phyloP scores from a whole-genome alignment of 2,113 vertebrate genomes.

The Rynchops niger region DNA sequence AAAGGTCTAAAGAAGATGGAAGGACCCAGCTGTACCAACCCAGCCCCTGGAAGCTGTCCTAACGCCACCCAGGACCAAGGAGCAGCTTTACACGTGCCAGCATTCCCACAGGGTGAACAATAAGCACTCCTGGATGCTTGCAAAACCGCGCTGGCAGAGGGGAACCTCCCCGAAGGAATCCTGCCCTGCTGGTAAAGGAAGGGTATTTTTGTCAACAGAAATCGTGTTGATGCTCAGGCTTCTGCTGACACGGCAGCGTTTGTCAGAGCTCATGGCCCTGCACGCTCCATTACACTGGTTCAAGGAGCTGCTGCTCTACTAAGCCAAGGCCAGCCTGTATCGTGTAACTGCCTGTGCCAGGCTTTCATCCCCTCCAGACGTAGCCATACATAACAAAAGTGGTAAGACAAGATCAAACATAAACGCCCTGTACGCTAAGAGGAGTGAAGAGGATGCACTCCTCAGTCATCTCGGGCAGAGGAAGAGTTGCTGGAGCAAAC shows the following conservation, averaged over 20 bases:
- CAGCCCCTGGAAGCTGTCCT: not conserved
- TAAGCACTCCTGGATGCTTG: not conserved
- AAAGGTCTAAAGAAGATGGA: not conserved
- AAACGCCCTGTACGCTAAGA: fast-evolving
- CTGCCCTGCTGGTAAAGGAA: not conserved
- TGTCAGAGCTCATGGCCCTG: not conserved
- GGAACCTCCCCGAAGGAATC: not conserved
- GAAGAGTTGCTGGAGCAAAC: not conserved
- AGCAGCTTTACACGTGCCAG: fast-evolving
- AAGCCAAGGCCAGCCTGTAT: not conserved
- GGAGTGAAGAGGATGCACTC: not conserved
- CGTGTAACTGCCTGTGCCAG: not conserved
- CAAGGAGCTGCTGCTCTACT: not conserved
- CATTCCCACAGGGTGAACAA: not conserved
- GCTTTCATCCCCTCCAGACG: not conserved
- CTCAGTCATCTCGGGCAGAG: not conserved
- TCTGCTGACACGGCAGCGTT: not conserved
- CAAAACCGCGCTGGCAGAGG: fast-evolving
- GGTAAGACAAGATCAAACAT: not conserved
- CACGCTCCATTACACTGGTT: not conserved
- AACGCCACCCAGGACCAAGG: not conserved
- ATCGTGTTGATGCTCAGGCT: not conserved
- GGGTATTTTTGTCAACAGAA: not conserved
- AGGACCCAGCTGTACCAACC: not conserved
- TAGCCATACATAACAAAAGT: not conserved